Evolutionary conservation across 2,113 vertebrate species (phyloP).

Genomic region (Chaetodon trifascialis): DNA sequence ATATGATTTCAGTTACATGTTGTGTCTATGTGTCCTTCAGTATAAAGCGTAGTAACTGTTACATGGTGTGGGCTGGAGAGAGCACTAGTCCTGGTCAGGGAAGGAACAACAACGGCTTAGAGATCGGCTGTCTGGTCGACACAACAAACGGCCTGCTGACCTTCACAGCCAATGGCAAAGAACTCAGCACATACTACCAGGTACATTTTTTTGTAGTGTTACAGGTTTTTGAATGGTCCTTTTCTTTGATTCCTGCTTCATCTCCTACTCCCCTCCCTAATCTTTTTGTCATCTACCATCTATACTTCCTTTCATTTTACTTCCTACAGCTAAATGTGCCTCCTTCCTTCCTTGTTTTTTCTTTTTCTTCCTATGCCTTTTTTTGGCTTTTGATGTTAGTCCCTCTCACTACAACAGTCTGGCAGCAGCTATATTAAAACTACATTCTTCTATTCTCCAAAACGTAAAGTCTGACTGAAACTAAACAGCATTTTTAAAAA

Average conservation of each 20-base stretch:
- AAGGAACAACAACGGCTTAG: conserved; percentile 93
- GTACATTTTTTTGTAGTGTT: conserved; percentile 65
- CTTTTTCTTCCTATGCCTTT: neutral
- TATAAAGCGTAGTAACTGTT: conserved; percentile 98
- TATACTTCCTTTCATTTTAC: neutral
- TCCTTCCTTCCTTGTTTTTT: neutral
- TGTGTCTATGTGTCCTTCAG: conserved; percentile 67
- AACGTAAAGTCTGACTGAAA: too few species aligned
- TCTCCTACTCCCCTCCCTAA: neutral
- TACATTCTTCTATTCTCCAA: neutral
- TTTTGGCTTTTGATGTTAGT: neutral
- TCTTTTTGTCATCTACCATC: neutral
- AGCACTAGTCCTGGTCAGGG: conserved; percentile 93
- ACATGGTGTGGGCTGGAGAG: conserved; percentile 98
- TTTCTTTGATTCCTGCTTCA: neutral
- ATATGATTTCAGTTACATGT: neutral
- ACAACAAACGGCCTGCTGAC: conserved; percentile 91
- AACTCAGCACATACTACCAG: conserved; percentile 94
- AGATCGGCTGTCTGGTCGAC: conserved; percentile 95
- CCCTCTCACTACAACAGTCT: too few species aligned
- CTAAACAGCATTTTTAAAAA: neutral
- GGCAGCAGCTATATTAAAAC: too few species aligned
- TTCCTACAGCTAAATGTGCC: neutral
- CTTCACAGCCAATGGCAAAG: conserved; percentile 96
- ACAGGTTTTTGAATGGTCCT: neutral